A percentile compares a stretch with the other conserved stretches of the same genome.
phyloP scores from a whole-genome alignment of 2,888 invertebrate genomes.

The Anoplius nigerrimus region DNA sequence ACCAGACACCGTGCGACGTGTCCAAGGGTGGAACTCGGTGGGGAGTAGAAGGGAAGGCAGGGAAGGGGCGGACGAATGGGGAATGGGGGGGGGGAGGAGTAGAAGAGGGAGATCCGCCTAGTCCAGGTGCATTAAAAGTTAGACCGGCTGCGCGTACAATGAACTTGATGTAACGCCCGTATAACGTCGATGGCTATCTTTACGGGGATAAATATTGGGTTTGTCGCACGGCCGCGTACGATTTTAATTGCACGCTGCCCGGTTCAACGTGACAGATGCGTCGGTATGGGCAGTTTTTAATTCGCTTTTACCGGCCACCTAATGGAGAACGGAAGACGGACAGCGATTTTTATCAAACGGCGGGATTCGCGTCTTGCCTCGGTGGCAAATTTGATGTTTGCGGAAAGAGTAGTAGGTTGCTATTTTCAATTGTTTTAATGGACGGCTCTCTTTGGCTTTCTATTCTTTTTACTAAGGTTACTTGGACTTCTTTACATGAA shows the following conservation, averaged over 20 bases:
- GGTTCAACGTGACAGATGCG: too few species aligned
- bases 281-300: too few species aligned
- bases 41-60: constrained; percentile 30
- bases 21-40: constrained; percentile 33
- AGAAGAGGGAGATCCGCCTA: constrained; percentile 26
- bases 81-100: constrained; percentile 29
- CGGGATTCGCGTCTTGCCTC: too few species aligned
- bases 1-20: constrained; percentile 41
- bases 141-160: constrained; percentile 50
- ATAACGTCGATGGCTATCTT: constrained; percentile 29
- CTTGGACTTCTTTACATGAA: too few species aligned
- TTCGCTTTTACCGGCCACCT: too few species aligned
- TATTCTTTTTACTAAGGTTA: too few species aligned
- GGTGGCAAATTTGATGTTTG: too few species aligned
- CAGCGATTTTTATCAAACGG: too few species aligned
- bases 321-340: too few species aligned
- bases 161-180: constrained; percentile 42
- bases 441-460: too few species aligned
- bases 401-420: too few species aligned
- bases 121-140: constrained; percentile 62
- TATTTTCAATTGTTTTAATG: too few species aligned
- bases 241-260: neutral
- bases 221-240: constrained; percentile 34
- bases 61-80: constrained; percentile 34
- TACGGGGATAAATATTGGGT: neutral